Conservation (phyloP, 2,797 vertebrate genomes). For the Leptatherina wallacei region DNA sequence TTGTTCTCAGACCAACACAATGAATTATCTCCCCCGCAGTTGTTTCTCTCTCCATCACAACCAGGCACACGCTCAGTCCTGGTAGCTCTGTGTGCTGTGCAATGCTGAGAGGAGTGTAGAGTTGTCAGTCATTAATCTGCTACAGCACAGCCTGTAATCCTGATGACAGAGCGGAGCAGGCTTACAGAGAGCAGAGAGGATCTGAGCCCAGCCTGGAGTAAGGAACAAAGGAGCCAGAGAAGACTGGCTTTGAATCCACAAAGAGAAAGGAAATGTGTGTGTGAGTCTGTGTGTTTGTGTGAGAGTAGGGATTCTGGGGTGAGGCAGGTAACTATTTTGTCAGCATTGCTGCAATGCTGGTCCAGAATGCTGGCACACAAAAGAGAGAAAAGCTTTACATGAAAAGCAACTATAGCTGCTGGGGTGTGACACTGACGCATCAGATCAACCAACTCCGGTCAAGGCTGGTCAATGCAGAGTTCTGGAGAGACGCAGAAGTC, state of each 20-base stretch:
- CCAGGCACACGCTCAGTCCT: constrained; percentile 53
- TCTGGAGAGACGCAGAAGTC: constrained; percentile 10
- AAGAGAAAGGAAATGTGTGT: constrained; percentile 50
- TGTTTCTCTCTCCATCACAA: constrained; percentile 68
- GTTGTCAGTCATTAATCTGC: constrained; percentile 84
- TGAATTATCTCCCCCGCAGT: constrained; percentile 73
- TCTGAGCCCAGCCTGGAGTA: constrained; percentile 79
- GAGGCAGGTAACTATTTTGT: constrained; percentile 76
- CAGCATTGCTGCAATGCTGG: constrained; percentile 72
- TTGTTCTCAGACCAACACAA: constrained; percentile 72
- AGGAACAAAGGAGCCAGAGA: constrained; percentile 77
- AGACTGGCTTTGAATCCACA: constrained; percentile 74
- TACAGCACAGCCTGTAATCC: constrained; percentile 79
- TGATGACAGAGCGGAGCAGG: constrained; percentile 78
- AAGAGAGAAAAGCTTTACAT: constrained; percentile 42
- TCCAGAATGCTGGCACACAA: constrained; percentile 63
- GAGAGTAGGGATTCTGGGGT: constrained; percentile 37
- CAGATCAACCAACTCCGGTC: constrained; percentile 47
- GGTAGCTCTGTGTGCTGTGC: constrained; percentile 53
- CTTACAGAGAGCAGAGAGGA: constrained; percentile 77
- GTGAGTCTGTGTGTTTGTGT: constrained; percentile 17
- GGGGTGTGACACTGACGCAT: constrained; percentile 44
- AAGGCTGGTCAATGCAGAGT: constrained; percentile 35
- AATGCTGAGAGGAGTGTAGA: constrained; percentile 69
- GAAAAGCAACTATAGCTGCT: constrained; percentile 34